Conservation (phyloP, 2,888 invertebrate genomes). For the Mesochorus sp. region DNA sequence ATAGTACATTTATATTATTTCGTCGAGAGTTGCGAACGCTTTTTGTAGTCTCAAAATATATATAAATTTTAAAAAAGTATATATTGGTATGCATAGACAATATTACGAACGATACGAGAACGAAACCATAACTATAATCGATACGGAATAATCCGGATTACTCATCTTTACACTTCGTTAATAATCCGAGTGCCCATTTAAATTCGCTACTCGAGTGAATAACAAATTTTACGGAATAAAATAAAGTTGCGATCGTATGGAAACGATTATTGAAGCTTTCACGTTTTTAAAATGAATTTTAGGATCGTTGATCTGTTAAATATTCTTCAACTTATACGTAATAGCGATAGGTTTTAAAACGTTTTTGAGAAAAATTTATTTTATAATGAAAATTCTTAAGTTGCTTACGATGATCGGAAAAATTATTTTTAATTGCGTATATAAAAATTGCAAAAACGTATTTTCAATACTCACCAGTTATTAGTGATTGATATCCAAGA, state of each 20-base stretch:
- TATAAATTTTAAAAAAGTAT: no score
- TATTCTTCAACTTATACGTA: no score
- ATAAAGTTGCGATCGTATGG: not conserved
- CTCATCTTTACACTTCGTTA: conserved; percentile 19
- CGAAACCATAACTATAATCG: not conserved
- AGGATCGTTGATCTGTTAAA: not conserved
- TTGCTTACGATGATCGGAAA: no score
- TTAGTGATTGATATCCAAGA: conserved; percentile 60
- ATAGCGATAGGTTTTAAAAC: not conserved
- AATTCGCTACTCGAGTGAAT: not conserved
- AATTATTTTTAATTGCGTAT: no score
- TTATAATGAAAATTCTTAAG: not conserved
- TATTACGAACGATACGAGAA: not conserved
- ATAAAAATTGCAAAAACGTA: no score
- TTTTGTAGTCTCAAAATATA: not conserved
- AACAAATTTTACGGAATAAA: conserved; percentile 1
- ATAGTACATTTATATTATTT: not conserved
- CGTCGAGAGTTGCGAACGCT: conserved; percentile 12
- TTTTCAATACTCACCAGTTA: conserved; percentile 49
- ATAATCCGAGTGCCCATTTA: not conserved
- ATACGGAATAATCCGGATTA: conserved; percentile 23
- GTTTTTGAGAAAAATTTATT: not conserved
- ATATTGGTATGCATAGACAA: not conserved
- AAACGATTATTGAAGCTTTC: not conserved
- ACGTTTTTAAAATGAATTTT: not conserved